Conservation (phyloP, 2,888 invertebrate species). For the Dromius quadrimaculatus region DNA sequence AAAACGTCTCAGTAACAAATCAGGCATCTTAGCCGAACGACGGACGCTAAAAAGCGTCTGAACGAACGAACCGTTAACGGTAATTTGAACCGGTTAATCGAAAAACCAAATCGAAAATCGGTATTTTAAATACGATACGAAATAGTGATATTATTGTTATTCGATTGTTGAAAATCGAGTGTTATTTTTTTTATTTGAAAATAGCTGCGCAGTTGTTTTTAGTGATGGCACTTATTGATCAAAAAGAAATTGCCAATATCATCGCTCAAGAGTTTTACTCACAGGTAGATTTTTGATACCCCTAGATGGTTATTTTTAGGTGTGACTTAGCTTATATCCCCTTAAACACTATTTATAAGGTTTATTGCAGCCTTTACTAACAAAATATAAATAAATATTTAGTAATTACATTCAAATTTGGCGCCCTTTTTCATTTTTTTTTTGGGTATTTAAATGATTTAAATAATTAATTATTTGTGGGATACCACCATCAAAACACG, state of each 20-base stretch:
- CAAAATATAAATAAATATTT: too few species aligned
- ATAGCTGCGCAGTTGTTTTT: constrained; percentile 5
- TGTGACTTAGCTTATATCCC: background rate
- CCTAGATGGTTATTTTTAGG: constrained; percentile 1
- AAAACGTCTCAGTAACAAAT: background rate
- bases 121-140: constrained; percentile 2
- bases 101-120: background rate
- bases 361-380: background rate
- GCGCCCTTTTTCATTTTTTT: too few species aligned
- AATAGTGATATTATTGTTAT: background rate
- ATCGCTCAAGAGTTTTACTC: constrained; percentile 88
- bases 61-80: constrained; percentile 30
- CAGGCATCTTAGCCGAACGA: constrained; percentile 5
- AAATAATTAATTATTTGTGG: background rate
- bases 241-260: constrained; percentile 87
- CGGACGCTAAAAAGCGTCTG: constrained; percentile 17
- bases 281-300: constrained; percentile 71
- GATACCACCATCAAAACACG: too few species aligned
- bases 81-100: constrained; percentile 18
- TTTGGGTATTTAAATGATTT: background rate
- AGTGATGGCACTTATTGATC: constrained; percentile 74
- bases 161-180: constrained; percentile 7
- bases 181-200: constrained; percentile 2
- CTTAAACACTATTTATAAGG: background rate
- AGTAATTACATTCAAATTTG: too few species aligned